phyloP scores from a whole-genome alignment of 2,888 invertebrate genomes.

The Chelonus formosanus region DNA sequence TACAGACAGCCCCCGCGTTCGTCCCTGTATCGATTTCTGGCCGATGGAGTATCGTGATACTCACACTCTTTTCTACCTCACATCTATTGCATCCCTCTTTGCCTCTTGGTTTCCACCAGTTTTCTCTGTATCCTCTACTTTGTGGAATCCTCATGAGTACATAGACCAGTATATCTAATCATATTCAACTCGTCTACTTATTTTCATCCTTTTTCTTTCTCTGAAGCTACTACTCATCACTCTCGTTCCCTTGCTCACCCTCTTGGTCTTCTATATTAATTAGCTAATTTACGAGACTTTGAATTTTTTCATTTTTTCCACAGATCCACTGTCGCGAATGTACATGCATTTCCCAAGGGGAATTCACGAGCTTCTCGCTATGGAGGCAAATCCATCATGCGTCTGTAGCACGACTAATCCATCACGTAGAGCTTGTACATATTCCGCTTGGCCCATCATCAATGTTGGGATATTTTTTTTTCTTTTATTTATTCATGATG shows the following conservation, averaged over 20 bases:
- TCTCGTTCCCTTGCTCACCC: background rate
- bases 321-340: background rate
- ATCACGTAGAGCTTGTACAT: constrained; percentile 41
- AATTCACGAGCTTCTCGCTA: constrained; percentile 31
- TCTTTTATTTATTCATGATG: constrained; percentile 8
- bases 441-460: constrained; percentile 29
- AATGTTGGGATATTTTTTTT: constrained; percentile 29
- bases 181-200: background rate
- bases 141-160: constrained; percentile 17
- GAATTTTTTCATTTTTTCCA: constrained; percentile 4
- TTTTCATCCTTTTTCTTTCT: background rate
- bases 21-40: constrained; percentile 56
- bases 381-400: constrained; percentile 49
- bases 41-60: constrained; percentile 55
- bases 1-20: constrained; percentile 46
- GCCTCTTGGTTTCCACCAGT: constrained; percentile 21
- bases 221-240: too few relatives aligned
- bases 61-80: constrained; percentile 26
- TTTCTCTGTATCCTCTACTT: constrained; percentile 26
- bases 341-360: constrained; percentile 20
- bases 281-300: constrained; percentile 21
- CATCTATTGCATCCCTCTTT: constrained; percentile 21
- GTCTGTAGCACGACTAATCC: constrained; percentile 53
- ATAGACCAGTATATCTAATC: constrained; percentile 11
- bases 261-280: constrained; percentile 16